Evolutionary conservation across 2,888 invertebrate genomes (phyloP), one percentile per base, ranked within the genome.

Genomic region (Aleiodes leptofemur): DNA sequence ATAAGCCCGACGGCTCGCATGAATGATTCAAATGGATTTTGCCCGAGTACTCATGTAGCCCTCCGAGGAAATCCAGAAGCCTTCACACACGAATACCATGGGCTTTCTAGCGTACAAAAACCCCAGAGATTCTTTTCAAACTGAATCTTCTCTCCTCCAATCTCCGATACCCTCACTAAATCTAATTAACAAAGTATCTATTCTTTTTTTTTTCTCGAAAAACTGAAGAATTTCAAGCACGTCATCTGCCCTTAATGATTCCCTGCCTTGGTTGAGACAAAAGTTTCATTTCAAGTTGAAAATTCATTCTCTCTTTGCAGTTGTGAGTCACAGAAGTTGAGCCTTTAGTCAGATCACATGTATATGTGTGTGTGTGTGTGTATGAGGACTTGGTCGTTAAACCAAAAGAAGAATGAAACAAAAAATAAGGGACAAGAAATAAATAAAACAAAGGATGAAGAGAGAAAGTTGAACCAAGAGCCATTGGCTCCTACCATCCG

Each of bases 11-110:
- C 38, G 69, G 31, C 68, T 50, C 69, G 69, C 69, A 74, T 74
- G 64, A 74, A 74, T 74, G 69, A 74, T 69, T 74, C 74, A 74
- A 70, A 70, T 53, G 69, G 64, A 74, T 70, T 74, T 69, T 56
- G 16, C 13, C 51, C 56, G 59, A 69, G 59, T 61, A 48, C 50
- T 29, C 50, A 7, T 7, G 50, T 50, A 72, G 29, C 50, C 61
- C 31, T 51, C 50, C 69, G 61, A 70, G 48, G 57, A 70, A 61
- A 57, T 56, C 64, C 70, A 59, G 69, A 70, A 70, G 74, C 69
- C 61, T 74, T 61, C 51, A 64, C 53, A 61, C 23, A 68, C 68
- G 50, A 68, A 68, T 68, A 68, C 68, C 51, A n/a, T 16, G 48
- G 64, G 48, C 13, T 23, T 48, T 43, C 8, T 48, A 64, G 48